Evolutionary conservation across 2,113 vertebrate genomes (phyloP).

Genomic region (Xiphophorus couchianus): DNA sequence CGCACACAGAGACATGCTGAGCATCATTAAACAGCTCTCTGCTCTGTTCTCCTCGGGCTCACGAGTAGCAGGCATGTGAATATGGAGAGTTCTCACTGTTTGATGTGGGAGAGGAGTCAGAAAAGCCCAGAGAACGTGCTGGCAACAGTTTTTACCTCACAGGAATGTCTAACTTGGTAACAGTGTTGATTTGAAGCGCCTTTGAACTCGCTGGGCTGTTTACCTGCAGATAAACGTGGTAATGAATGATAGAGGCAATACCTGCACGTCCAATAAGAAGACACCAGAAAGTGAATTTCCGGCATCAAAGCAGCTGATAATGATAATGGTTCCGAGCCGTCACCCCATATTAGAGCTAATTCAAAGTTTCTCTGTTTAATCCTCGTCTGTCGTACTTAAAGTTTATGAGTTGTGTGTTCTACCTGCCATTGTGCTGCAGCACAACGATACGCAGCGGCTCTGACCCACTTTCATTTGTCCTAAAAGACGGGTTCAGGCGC

Average conservation of each 20-base stretch:
- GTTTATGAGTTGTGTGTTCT: constrained; percentile 23
- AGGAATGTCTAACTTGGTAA: constrained; percentile 49
- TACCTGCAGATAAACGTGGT: constrained; percentile 45
- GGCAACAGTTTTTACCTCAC: constrained; percentile 23
- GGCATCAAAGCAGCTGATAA: constrained; percentile 63
- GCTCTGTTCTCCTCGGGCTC: constrained; percentile 26
- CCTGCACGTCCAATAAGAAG: constrained; percentile 40
- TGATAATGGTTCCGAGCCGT: constrained; percentile 46
- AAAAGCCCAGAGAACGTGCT: constrained; percentile 31
- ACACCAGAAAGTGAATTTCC: constrained; percentile 49
- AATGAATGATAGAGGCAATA: constrained; percentile 57
- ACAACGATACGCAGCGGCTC: constrained; percentile 29
- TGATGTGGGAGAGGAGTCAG: constrained; percentile 52
- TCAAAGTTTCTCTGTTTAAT: constrained; percentile 53
- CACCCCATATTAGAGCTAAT: constrained; percentile 42
- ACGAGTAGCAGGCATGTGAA: constrained; percentile 40
- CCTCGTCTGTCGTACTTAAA: constrained; percentile 33
- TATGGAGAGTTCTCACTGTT: constrained; percentile 41
- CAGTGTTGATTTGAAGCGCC: constrained; percentile 44
- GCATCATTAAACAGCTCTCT: constrained; percentile 45
- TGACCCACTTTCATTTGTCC: constrained; percentile 66
- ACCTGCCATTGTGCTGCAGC: constrained; percentile 37
- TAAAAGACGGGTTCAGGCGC: constrained; percentile 47
- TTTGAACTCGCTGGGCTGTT: constrained; percentile 68
- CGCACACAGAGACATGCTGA: constrained; percentile 32